Evolutionary conservation across 2,888 invertebrate species (phyloP).

Genomic region (Plemyria rubiginata): DNA sequence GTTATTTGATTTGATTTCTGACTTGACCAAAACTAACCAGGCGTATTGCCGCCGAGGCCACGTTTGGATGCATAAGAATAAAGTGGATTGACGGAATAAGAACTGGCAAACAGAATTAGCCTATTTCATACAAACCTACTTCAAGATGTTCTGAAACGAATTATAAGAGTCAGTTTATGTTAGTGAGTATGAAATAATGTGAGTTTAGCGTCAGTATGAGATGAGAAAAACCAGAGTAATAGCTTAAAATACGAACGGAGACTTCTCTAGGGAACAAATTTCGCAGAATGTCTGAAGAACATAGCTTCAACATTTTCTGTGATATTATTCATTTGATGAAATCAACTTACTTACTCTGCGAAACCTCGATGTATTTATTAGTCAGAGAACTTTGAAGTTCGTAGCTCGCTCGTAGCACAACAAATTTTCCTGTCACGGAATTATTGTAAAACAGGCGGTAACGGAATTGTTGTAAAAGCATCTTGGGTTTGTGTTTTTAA

Average conservation of each 20-base stretch:
- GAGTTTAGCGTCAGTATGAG: background rate
- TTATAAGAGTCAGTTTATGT: no score
- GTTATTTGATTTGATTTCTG: no score
- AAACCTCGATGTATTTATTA: background rate
- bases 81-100: no score
- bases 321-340: slow-evolving; percentile 14
- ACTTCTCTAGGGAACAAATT: slow-evolving; percentile 17
- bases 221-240: background rate
- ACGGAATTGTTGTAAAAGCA: no score
- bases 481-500: no score
- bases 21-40: no score
- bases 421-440: background rate
- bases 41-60: no score
- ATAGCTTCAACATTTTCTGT: slow-evolving; percentile 3
- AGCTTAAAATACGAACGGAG: background rate
- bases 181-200: background rate
- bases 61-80: no score
- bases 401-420: slow-evolving; percentile 1
- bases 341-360: slow-evolving; percentile 12
- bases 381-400: background rate
- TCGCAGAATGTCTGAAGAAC: slow-evolving; percentile 7
- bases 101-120: no score
- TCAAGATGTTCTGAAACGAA: no score
- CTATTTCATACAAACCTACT: no score
- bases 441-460: background rate